Evolutionary conservation across 2,797 vertebrate species (phyloP).

Genomic region (Pelobates cultripes): DNA sequence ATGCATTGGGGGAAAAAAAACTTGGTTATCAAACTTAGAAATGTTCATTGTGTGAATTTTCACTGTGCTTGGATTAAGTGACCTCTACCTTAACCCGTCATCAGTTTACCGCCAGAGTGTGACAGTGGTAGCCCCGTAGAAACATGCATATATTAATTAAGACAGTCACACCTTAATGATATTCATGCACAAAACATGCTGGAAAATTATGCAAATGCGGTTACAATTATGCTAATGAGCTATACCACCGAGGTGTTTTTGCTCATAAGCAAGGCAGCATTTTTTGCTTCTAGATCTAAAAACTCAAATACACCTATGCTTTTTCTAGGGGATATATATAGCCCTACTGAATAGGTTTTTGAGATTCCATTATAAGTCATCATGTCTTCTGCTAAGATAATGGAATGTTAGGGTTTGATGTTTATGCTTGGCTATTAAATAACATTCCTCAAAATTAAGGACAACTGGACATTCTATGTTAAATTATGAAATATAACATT

Average conservation of each 20-base stretch:
- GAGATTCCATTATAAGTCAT: background rate
- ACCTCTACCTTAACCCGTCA: constrained; percentile 36
- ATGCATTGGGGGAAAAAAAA: no score
- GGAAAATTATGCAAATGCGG: constrained; percentile 48
- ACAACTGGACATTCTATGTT: no score
- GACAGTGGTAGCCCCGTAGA: constrained; percentile 38
- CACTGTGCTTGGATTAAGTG: constrained; percentile 15
- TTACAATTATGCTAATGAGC: constrained; percentile 49
- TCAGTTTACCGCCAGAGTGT: constrained; percentile 29
- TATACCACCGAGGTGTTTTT: constrained; percentile 42
- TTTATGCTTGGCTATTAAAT: no score
- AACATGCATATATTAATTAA: constrained; percentile 52
- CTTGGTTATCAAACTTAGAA: no score
- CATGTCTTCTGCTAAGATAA: background rate
- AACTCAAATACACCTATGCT: constrained; percentile 8
- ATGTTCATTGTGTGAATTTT: no score
- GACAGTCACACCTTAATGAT: constrained; percentile 43
- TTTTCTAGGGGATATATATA: constrained; percentile 3
- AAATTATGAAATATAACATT: no score
- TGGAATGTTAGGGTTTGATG: no score
- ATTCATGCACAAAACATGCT: constrained; percentile 45
- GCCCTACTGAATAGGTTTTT: background rate
- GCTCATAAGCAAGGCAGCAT: constrained; percentile 27
- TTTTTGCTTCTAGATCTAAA: constrained; percentile 10
- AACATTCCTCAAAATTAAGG: no score